Conservation (phyloP, 2,797 vertebrate genomes). For the Pseudomugil gertrudae region DNA sequence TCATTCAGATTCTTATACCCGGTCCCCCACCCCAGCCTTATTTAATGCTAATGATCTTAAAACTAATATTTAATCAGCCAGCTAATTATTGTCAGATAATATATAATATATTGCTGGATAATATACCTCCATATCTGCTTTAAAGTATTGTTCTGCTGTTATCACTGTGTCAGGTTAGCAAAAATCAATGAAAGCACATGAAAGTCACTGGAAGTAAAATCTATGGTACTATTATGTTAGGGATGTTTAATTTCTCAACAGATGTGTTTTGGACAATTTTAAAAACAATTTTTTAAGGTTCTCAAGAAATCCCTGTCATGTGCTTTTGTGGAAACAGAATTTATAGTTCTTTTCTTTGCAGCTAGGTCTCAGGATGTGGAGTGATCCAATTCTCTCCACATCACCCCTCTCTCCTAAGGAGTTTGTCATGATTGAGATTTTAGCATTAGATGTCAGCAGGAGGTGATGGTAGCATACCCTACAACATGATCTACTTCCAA, state of each 20-base stretch:
- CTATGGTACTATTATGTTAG: not conserved
- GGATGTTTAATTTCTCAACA: not conserved
- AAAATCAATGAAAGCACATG: not conserved
- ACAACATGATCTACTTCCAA: no score
- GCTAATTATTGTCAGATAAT: not conserved
- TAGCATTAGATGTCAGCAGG: no score
- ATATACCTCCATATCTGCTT: not conserved
- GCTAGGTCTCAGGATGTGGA: not conserved
- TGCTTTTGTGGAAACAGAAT: no score
- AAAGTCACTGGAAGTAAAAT: not conserved
- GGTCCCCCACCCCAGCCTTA: no score
- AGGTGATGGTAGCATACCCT: no score
- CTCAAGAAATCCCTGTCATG: not conserved
- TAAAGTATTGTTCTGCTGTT: no score
- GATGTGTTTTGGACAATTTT: not conserved
- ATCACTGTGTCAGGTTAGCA: not conserved
- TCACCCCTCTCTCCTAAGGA: no score
- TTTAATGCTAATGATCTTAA: not conserved
- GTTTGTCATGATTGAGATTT: no score
- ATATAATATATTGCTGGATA: not conserved
- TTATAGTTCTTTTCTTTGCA: not conserved
- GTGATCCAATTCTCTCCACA: not conserved
- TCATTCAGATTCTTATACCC: no score
- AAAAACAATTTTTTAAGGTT: not conserved
- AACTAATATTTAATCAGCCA: not conserved